Percentiles rank a stretch among this genome's conserved stretches.
Conservation (phyloP, 1,140 invertebrate genomes). For the Hetaerina americana region DNA sequence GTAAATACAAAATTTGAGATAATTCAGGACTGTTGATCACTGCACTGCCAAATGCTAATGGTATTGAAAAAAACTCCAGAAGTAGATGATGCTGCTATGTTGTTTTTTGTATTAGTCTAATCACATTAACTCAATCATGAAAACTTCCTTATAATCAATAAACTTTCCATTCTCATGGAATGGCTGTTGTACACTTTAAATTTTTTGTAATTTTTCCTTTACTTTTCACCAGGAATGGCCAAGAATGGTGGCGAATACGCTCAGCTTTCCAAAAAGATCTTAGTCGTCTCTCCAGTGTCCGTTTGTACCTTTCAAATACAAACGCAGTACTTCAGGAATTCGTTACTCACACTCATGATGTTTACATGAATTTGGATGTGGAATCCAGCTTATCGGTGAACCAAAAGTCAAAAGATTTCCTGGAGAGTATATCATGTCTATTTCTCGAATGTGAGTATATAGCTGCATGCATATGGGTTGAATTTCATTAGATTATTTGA, state of each 20-base stretch:
- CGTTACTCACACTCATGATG: conserved; percentile 24
- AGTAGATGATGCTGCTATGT: too few species aligned
- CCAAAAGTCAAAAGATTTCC: conserved; percentile 37
- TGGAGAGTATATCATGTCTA: conserved; percentile 53
- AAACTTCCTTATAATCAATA: too few species aligned
- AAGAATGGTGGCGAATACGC: conserved; percentile 66
- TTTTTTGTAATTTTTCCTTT: conserved; percentile 4
- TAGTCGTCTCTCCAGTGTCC: conserved; percentile 52
- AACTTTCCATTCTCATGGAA: too few species aligned
- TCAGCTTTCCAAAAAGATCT: conserved; percentile 66
- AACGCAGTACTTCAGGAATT: conserved; percentile 54
- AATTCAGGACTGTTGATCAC: too few species aligned
- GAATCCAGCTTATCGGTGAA: conserved; percentile 1
- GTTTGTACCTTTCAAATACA: conserved; percentile 44
- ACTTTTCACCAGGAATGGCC: conserved; percentile 61
- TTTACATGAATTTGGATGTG: conserved; percentile 1
- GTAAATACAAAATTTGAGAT: too few species aligned
- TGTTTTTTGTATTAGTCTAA: too few species aligned
- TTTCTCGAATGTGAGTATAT: conserved; percentile 64
- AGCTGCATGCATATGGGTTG: conserved; percentile 13
- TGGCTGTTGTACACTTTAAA: not conserved
- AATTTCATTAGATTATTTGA: conserved; percentile 3
- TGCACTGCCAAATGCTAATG: too few species aligned
- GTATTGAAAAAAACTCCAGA: too few species aligned
- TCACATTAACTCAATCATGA: too few species aligned